Conservation (phyloP, 2,888 invertebrate species). For the Apodemia hepburni region DNA sequence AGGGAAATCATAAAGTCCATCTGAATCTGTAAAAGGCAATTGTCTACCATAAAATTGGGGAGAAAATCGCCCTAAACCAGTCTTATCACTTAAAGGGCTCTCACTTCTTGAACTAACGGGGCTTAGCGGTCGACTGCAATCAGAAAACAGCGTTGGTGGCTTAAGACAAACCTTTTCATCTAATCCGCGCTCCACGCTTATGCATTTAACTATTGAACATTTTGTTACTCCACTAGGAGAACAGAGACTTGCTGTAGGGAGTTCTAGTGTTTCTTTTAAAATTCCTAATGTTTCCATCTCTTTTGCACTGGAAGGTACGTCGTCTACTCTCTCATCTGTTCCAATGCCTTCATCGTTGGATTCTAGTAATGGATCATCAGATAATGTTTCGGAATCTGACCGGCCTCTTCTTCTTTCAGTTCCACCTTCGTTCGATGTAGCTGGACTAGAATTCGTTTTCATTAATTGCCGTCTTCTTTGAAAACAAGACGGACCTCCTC, state of each 20-base stretch:
- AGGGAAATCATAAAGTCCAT: conserved; percentile 89
- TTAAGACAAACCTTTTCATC: conserved; percentile 68
- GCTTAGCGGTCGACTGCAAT: conserved; percentile 81
- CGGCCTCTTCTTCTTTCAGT: conserved; percentile 79
- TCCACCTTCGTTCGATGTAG: conserved; percentile 62
- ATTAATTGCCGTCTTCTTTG: conserved; percentile 81
- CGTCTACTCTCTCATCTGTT: conserved; percentile 87
- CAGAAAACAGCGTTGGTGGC: conserved; percentile 78
- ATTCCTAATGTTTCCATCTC: conserved; percentile 74
- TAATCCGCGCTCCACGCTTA: conserved; percentile 75
- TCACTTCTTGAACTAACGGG: conserved; percentile 90
- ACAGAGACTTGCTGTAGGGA: conserved; percentile 62
- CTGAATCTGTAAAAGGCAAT: conserved; percentile 88
- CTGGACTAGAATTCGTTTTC: conserved; percentile 79
- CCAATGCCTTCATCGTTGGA: conserved; percentile 90
- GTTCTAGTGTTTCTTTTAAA: conserved; percentile 65
- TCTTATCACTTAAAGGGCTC: conserved; percentile 88
- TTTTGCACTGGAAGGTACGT: conserved; percentile 85
- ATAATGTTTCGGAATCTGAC: conserved; percentile 87
- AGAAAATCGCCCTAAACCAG: conserved; percentile 84
- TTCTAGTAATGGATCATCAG: conserved; percentile 85
- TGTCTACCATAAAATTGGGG: conserved; percentile 86
- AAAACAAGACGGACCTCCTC: conserved; percentile 74
- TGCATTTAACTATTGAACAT: conserved; percentile 77
- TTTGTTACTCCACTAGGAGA: conserved; percentile 74